Evolutionary conservation across 1,140 invertebrate genomes (phyloP).

Genomic region (Belonocnema kinseyi): DNA sequence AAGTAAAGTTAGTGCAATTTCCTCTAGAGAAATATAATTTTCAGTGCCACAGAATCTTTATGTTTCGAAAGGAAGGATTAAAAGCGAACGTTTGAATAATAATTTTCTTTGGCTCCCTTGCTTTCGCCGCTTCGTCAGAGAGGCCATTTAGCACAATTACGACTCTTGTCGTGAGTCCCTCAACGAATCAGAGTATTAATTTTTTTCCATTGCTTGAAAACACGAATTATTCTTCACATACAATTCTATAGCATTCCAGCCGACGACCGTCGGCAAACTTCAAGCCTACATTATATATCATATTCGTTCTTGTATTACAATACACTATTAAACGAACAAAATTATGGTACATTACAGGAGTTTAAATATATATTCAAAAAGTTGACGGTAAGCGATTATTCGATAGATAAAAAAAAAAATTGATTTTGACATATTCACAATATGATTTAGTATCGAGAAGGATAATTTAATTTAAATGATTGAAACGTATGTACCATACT

Average conservation of each 20-base stretch:
- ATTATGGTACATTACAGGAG: background rate
- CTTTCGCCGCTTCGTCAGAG: background rate
- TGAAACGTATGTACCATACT: too few species aligned
- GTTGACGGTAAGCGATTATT: background rate
- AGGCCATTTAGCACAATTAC: slow-evolving; percentile 46
- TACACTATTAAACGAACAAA: background rate
- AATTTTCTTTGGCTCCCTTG: background rate
- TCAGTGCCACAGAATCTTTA: too few species aligned
- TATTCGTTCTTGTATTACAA: background rate
- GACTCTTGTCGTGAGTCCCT: slow-evolving; percentile 42
- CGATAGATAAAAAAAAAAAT: background rate
- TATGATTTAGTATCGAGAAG: too few species aligned
- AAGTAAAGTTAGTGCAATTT: too few species aligned
- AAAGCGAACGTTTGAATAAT: too few species aligned
- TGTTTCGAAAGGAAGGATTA: too few species aligned
- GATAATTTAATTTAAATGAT: too few species aligned
- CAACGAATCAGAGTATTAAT: slow-evolving; percentile 22
- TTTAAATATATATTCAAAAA: background rate
- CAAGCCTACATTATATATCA: background rate
- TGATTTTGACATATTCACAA: too few species aligned
- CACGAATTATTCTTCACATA: slow-evolving; percentile 4
- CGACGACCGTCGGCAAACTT: background rate
- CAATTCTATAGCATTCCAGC: slow-evolving; percentile 34
- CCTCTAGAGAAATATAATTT: too few species aligned
- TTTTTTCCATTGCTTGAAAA: slow-evolving; percentile 31